Evolutionary conservation across 2,113 vertebrate species (phyloP).

Genomic region (Lipotes vexillifer): DNA sequence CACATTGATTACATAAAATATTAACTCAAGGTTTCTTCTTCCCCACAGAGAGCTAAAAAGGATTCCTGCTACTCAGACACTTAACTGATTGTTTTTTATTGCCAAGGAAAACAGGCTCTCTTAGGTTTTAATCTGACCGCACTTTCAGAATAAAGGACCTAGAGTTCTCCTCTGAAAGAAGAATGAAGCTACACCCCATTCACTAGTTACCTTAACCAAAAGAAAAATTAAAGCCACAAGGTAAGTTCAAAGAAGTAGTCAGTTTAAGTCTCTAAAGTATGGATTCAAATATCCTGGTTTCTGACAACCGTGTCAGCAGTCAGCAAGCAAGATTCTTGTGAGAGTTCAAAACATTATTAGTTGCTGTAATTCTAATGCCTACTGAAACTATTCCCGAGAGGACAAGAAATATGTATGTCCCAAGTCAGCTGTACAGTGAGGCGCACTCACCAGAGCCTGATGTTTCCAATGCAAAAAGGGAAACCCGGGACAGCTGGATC

Average conservation of each 20-base stretch:
- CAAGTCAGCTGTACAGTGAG: not conserved
- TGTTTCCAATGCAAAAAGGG: not conserved
- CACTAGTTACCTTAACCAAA: conserved; percentile 10
- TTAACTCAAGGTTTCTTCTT: conserved; percentile 5
- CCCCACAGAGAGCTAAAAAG: not conserved
- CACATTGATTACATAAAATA: not conserved
- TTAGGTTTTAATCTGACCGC: conserved; percentile 8
- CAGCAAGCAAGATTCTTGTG: not conserved
- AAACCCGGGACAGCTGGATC: not conserved
- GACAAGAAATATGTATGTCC: not conserved
- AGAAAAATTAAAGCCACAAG: not conserved
- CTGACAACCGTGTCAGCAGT: not conserved
- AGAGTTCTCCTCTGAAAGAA: conserved; percentile 28
- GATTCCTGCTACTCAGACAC: not conserved
- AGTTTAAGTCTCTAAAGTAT: not conserved
- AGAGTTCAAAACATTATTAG: not conserved
- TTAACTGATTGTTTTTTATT: conserved; percentile 20
- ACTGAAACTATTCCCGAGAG: not conserved
- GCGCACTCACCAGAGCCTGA: not conserved
- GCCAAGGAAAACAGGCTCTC: conserved; percentile 1
- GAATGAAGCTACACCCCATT: conserved; percentile 3
- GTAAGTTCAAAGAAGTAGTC: not conserved
- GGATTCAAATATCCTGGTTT: not conserved
- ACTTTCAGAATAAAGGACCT: conserved; percentile 28
- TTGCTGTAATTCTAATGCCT: not conserved